phyloP scores from a whole-genome alignment of 2,113 vertebrate genomes.

The Catharus minimus region DNA sequence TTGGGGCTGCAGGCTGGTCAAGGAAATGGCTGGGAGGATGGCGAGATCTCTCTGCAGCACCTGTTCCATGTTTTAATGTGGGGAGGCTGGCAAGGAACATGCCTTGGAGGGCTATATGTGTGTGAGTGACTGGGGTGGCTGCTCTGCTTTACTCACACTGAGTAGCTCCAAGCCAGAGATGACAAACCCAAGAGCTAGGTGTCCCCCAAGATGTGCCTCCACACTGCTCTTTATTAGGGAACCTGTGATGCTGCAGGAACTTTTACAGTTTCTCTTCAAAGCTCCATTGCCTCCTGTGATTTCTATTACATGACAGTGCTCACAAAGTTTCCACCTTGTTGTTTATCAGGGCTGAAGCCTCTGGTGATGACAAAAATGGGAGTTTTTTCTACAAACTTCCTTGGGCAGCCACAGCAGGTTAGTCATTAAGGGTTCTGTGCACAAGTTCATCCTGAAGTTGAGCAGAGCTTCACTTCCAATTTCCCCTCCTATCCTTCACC shows the following conservation, averaged over 20 bases:
- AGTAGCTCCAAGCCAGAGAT: not conserved
- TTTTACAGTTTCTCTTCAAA: not conserved
- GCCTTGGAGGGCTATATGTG: not conserved
- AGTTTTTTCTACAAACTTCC: not conserved
- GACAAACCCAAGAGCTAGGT: not conserved
- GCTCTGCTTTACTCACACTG: not conserved
- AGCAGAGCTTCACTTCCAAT: not conserved
- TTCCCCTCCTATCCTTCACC: not conserved
- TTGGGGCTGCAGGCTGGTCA: not conserved
- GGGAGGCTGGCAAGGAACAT: not conserved
- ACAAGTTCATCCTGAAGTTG: not conserved
- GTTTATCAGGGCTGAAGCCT: not conserved
- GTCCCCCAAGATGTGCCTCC: not conserved
- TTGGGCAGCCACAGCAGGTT: not conserved
- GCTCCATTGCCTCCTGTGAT: not conserved
- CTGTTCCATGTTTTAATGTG: not conserved
- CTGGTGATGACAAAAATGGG: not conserved
- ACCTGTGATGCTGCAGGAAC: not conserved
- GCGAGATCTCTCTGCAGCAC: not conserved
- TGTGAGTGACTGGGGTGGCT: not conserved
- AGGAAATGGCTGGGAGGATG: not conserved
- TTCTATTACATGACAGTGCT: not conserved
- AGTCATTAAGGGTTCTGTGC: not conserved
- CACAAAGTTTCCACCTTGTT: not conserved
- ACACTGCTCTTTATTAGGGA: accelerated